These are phyloP conservation scores for Nowickia ferox DNA, from an alignment of 2,888 invertebrate species.

Conservation along the genomic window DNA sequence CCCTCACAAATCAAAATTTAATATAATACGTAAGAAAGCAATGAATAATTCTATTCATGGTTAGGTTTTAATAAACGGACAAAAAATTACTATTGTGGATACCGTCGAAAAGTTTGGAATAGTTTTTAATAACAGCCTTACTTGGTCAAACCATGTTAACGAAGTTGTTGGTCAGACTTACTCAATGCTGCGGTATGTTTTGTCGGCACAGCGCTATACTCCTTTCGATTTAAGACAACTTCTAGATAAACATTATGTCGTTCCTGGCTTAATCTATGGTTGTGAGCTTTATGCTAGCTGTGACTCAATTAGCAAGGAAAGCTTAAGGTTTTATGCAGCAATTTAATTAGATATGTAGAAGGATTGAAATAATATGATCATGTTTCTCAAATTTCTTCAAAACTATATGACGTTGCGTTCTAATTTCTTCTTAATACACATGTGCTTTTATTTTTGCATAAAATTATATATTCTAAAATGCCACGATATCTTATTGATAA, in stretches of 20 bases:
- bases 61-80: too few species aligned
- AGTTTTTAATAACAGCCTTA: neutral
- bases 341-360: neutral
- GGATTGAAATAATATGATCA: neutral
- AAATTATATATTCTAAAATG: too few species aligned
- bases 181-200: neutral
- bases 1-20: too few species aligned
- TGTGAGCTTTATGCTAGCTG: neutral
- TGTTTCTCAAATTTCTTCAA: neutral
- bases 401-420: neutral
- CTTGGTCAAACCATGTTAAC: neutral
- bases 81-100: too few species aligned
- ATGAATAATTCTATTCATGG: too few species aligned
- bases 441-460: too few species aligned
- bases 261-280: too few species aligned
- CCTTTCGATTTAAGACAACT: neutral
- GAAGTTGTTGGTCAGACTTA: neutral
- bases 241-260: neutral
- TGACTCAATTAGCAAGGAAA: neutral
- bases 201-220: neutral
- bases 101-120: too few species aligned
- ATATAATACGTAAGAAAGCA: too few species aligned
- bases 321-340: neutral
- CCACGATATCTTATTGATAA: too few species aligned
- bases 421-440: neutral